A percentile compares a stretch with the other conserved stretches of the same genome.
Conservation (phyloP, 2,888 invertebrate species). For the Troides oblongomaculatus region DNA sequence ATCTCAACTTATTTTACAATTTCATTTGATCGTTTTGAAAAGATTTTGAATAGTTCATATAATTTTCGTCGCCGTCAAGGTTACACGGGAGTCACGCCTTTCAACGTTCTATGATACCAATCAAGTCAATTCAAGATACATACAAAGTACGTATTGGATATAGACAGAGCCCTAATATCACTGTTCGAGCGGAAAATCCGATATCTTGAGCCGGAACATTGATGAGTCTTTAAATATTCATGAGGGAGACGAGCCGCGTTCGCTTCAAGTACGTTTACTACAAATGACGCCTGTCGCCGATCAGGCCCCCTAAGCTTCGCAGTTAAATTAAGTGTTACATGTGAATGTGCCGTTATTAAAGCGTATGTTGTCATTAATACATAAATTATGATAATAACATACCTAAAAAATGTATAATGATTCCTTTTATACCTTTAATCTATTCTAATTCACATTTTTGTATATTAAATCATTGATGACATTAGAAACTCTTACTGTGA, state of each 20-base stretch:
- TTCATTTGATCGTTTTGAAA: not conserved
- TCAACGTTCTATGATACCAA: conserved; percentile 29
- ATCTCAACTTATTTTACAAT: not conserved
- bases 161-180: conserved; percentile 49
- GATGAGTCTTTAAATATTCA: conserved; percentile 74
- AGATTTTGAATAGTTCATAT: not conserved
- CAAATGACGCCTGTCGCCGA: conserved; percentile 62
- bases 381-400: not conserved
- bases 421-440: not conserved
- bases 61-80: conserved; percentile 1
- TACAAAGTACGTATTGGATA: conserved; percentile 44
- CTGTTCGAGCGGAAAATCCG: conserved; percentile 68
- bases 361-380: conserved; percentile 8
- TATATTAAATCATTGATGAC: too few relatives aligned
- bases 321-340: conserved; percentile 32
- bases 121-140: conserved; percentile 32
- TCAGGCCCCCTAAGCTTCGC: conserved; percentile 39
- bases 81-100: conserved; percentile 4
- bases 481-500: too few relatives aligned
- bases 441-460: too few relatives aligned
- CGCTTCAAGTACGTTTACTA: conserved; percentile 46
- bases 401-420: not conserved
- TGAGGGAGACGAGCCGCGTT: conserved; percentile 49
- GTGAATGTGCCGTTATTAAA: not conserved
- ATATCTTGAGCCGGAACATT: conserved; percentile 70